phyloP scores from a whole-genome alignment of 2,888 invertebrate genomes.

The Pheosia tremula region DNA sequence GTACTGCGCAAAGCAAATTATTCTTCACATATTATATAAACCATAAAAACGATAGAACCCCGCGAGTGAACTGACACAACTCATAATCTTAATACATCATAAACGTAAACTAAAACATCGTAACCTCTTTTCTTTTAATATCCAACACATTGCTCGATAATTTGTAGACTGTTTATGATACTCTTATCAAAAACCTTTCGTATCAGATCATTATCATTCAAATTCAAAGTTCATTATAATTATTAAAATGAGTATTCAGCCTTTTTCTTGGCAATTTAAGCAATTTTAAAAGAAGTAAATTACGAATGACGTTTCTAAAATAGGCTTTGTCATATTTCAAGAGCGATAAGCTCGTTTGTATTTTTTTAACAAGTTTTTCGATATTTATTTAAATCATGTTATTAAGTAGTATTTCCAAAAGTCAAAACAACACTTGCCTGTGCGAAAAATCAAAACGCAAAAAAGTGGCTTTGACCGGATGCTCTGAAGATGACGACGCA shows the following conservation, averaged over 20 bases:
- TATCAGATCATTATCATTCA: too few species aligned
- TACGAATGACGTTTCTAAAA: not conserved
- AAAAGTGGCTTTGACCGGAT: not conserved
- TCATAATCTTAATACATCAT: too few species aligned
- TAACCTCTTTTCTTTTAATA: too few species aligned
- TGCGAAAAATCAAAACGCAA: not conserved
- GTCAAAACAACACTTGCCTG: not conserved
- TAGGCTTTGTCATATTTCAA: not conserved
- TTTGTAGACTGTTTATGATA: too few species aligned
- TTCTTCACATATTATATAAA: too few species aligned
- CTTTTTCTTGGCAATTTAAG: not conserved
- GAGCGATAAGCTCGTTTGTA: not conserved
- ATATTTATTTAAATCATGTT: slow-evolving; percentile 1
- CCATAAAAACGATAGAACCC: too few species aligned
- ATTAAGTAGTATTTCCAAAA: not conserved
- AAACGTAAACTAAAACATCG: too few species aligned
- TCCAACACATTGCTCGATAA: too few species aligned
- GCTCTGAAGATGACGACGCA: slow-evolving; percentile 53
- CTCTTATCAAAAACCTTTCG: too few species aligned
- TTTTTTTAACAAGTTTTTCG: not conserved
- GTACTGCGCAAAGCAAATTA: too few species aligned
- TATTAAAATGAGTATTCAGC: not conserved
- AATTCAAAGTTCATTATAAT: too few species aligned
- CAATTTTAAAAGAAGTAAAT: not conserved
- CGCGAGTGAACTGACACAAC: too few species aligned